Evolutionary conservation across 2,797 vertebrate genomes (phyloP), one percentile per base, ranked within the genome.

Genomic region (Pelochelys cantorii): DNA sequence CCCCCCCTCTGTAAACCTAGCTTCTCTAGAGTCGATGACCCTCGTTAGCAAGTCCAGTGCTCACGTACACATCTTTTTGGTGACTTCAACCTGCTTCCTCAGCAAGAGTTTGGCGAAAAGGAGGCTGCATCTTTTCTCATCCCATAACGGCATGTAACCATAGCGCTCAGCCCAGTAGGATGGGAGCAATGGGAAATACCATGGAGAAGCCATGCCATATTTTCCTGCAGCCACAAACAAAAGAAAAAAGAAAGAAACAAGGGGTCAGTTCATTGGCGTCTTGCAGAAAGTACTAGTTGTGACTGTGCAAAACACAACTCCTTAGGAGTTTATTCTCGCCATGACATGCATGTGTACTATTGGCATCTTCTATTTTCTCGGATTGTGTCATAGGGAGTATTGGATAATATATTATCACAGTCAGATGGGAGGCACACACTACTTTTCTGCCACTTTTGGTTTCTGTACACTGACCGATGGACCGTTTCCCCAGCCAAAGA

Each of bases 121-220:
- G 48, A 98, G 97, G 78, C 98, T 98, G 89, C 95, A 98, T 80
- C 88, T 92, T 88, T 98, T 98, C 85, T 87, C 97, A 10, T 81
- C 94, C 93, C 97, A 98, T 83, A 97, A 92, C 11, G 97, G 97
- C 23, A 97, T 31, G 62, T 98, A 98, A 55, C 98, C 96, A 80
- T 98, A 98, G 92, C 98, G 95, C 15, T 99, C 98, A 0, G 97
- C 81, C 99, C 99, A 99, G 96, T 99, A 99, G 54, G 99, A 99
- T 9, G 97, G 98, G 85, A 98, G 98, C 94, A 99, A 93, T 0
- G 98, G 99, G 96, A 99, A 99, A 97, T 99, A 99, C 99, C 99
- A 99, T 0, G 98, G 98, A 53, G 98, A 98, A 54, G 98, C 98
- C 91, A 99, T 98, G 60, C 99, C 99, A 1, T 99, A 99, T 93